Percentiles rank a stretch among this genome's conserved stretches.
These are phyloP conservation scores for Amphibalanus amphitrite DNA, from an alignment of 1,140 invertebrate genomes.

Conservation along the genomic window DNA sequence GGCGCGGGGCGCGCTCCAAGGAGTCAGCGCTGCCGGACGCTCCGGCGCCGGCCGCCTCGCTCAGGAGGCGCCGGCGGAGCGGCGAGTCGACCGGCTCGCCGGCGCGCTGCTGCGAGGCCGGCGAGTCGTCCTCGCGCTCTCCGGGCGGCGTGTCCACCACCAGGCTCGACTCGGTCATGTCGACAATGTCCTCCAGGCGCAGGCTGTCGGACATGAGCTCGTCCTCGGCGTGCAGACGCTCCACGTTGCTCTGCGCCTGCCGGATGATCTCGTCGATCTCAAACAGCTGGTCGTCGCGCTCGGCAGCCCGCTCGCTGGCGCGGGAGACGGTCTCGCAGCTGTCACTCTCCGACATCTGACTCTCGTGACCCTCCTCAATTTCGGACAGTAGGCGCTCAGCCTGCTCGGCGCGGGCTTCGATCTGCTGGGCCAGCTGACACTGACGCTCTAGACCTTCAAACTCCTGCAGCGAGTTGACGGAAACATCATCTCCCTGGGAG, in stretches of 20 bases:
- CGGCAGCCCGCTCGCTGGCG: constrained; percentile 29
- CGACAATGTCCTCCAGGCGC: constrained; percentile 17
- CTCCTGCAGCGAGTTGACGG: constrained; percentile 80
- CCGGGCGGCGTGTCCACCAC: constrained; percentile 17
- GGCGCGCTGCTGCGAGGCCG: neutral
- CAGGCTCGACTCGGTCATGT: constrained; percentile 15
- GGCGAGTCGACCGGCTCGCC: constrained; percentile 6
- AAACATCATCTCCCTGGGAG: constrained; percentile 66
- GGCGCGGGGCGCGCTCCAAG: constrained; percentile 25
- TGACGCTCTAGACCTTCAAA: constrained; percentile 83
- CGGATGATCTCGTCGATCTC: constrained; percentile 55
- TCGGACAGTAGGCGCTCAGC: constrained; percentile 58
- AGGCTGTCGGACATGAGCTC: constrained; percentile 13
- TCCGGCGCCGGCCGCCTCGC: constrained; percentile 15
- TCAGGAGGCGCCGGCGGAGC: constrained; percentile 17
- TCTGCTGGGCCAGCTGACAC: constrained; percentile 59
- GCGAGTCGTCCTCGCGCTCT: constrained; percentile 11
- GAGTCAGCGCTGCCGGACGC: constrained; percentile 29
- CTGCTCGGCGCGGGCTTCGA: constrained; percentile 62
- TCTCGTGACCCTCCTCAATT: constrained; percentile 46
- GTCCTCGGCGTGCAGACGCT: neutral
- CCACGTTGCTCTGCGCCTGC: constrained; percentile 48
- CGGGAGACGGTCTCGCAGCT: constrained; percentile 45
- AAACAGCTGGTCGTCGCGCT: constrained; percentile 48
- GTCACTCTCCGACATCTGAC: constrained; percentile 41